These are phyloP conservation scores for Bombus confusus DNA, from an alignment of 1,140 invertebrate species.

Conservation along the genomic window DNA sequence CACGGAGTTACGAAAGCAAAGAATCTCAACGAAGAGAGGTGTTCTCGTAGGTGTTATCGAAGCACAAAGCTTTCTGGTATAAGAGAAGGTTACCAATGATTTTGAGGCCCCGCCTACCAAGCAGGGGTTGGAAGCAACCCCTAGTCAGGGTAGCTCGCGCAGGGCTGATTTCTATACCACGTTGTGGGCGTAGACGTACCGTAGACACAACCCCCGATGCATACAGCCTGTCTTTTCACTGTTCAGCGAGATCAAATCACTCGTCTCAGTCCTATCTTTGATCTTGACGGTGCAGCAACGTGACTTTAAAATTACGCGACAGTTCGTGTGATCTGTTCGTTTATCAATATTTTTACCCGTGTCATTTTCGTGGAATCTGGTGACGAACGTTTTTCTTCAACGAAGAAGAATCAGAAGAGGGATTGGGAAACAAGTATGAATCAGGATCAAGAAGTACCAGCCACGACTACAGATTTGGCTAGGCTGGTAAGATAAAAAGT, in stretches of 20 bases:
- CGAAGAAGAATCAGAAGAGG: no score
- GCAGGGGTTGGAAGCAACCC: conserved; percentile 61
- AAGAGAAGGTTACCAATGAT: conserved; percentile 63
- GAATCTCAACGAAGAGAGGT: conserved; percentile 6
- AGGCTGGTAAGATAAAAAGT: conserved; percentile 59
- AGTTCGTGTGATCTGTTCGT: conserved; percentile 22
- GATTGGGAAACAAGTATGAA: conserved; percentile 21
- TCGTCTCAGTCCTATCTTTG: conserved; percentile 67
- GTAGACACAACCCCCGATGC: conserved; percentile 69
- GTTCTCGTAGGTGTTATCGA: conserved; percentile 39
- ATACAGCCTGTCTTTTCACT: conserved; percentile 59
- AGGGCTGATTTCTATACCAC: conserved; percentile 72
- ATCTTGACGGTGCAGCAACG: conserved; percentile 56
- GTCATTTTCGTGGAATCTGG: not conserved
- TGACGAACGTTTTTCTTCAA: conserved; percentile 58
- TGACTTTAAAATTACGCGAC: conserved; percentile 30
- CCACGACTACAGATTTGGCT: conserved; percentile 54
- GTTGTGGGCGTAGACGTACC: conserved; percentile 72
- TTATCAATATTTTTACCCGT: not conserved
- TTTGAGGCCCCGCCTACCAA: conserved; percentile 70
- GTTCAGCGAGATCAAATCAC: conserved; percentile 72
- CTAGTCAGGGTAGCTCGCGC: conserved; percentile 68
- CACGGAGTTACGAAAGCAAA: not conserved
- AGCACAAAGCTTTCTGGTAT: not conserved
- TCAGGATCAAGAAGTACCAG: conserved; percentile 67